Evolutionary conservation across 2,797 vertebrate genomes (phyloP).

Genomic region (Adrianichthys oophorus): DNA sequence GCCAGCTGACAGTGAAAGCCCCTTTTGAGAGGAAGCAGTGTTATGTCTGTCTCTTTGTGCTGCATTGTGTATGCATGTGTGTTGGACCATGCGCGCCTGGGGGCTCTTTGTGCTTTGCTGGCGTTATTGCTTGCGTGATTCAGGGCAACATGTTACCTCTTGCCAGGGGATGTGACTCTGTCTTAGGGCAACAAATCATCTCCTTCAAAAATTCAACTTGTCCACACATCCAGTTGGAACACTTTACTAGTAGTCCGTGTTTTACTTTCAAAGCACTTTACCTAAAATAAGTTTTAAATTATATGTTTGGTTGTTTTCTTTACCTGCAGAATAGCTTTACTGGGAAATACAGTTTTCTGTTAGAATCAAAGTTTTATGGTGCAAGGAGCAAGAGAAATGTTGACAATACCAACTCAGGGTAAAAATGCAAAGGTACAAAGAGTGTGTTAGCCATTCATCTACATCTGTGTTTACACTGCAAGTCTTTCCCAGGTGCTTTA

Average conservation of each 20-base stretch:
- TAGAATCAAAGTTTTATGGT: slow-evolving; percentile 2
- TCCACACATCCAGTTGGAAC: slow-evolving; percentile 15
- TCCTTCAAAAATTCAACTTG: slow-evolving; percentile 58
- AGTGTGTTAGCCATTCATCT: slow-evolving; percentile 64
- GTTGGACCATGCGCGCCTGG: slow-evolving; percentile 1
- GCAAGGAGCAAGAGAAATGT: slow-evolving; percentile 38
- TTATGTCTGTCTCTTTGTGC: slow-evolving; percentile 18
- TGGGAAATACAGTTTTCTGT: neutral
- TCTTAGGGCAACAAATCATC: slow-evolving; percentile 53
- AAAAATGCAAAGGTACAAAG: slow-evolving; percentile 52
- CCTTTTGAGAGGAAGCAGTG: neutral
- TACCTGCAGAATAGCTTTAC: neutral
- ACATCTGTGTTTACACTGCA: slow-evolving; percentile 73
- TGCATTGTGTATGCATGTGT: slow-evolving; percentile 7
- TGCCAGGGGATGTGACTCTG: slow-evolving; percentile 46
- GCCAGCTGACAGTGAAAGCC: slow-evolving; percentile 12
- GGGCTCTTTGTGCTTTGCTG: slow-evolving; percentile 23
- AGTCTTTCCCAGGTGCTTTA: slow-evolving; percentile 73
- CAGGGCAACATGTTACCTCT: slow-evolving; percentile 60
- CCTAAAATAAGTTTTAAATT: neutral
- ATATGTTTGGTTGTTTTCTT: neutral
- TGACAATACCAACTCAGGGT: slow-evolving; percentile 33
- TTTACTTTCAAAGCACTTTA: neutral
- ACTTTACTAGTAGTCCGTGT: slow-evolving; percentile 6
- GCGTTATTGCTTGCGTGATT: slow-evolving; percentile 26